Percentiles rank a stretch among this genome's conserved stretches.
These are phyloP conservation scores for Nephrotoma flavescens DNA, from an alignment of 2,888 invertebrate genomes.

Conservation along the genomic window DNA sequence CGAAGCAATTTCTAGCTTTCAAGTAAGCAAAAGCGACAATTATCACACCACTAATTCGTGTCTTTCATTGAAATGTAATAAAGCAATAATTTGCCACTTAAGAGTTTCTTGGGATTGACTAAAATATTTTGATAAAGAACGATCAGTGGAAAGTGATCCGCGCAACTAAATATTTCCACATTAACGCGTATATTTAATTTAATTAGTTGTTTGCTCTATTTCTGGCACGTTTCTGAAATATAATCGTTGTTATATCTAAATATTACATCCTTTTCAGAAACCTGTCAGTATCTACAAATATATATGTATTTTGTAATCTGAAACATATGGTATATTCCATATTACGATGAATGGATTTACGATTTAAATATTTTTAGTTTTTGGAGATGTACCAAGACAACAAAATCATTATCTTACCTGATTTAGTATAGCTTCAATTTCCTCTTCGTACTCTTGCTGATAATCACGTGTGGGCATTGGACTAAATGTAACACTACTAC, in stretches of 20 bases:
- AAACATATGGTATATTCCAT: not conserved
- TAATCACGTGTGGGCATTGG: conserved; percentile 32
- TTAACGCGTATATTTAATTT: too few relatives aligned
- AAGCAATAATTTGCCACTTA: too few relatives aligned
- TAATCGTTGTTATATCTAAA: not conserved
- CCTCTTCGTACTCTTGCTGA: conserved; percentile 30
- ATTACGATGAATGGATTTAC: not conserved
- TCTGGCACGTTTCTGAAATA: not conserved
- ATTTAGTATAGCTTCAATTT: conserved; percentile 28
- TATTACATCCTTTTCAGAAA: not conserved
- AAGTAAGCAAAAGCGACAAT: too few relatives aligned
- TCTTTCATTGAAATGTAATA: too few relatives aligned
- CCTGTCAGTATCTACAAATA: not conserved
- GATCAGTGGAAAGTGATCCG: too few relatives aligned
- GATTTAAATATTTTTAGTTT: not conserved
- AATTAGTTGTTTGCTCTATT: not conserved
- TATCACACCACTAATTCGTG: too few relatives aligned
- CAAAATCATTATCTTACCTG: conserved; percentile 23
- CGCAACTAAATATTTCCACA: too few relatives aligned
- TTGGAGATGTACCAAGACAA: not conserved
- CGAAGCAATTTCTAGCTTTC: too few relatives aligned
- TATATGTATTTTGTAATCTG: not conserved
- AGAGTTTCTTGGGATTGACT: too few relatives aligned
- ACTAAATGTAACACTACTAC: conserved; percentile 21
- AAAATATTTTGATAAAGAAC: too few relatives aligned